phyloP scores from a whole-genome alignment of 2,888 invertebrate genomes.

The Agonum fuliginosum region DNA sequence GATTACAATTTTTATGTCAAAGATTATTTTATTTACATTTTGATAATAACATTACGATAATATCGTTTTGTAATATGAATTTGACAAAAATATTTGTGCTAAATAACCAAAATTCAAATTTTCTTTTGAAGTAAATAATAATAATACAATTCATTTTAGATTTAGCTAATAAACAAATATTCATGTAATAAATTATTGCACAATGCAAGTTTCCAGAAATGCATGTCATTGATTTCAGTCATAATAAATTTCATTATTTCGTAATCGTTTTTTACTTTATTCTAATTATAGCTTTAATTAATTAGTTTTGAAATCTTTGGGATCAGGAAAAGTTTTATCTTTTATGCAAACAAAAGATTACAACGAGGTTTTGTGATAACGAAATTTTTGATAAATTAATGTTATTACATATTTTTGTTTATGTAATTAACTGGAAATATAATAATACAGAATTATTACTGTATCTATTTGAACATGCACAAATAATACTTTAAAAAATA shows the following conservation, averaged over 20 bases:
- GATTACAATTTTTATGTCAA: background rate
- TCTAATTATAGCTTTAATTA: background rate
- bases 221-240: conserved; percentile 2
- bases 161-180: too few species aligned
- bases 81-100: too few species aligned
- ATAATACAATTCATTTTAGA: too few species aligned
- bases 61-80: too few species aligned
- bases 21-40: background rate
- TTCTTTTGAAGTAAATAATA: too few species aligned
- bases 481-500: too few species aligned
- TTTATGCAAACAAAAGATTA: background rate
- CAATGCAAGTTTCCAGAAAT: too few species aligned
- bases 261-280: background rate
- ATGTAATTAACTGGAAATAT: too few species aligned
- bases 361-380: background rate
- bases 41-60: conserved; percentile 1
- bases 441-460: too few species aligned
- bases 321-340: background rate
- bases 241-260: background rate
- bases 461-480: too few species aligned
- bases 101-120: too few species aligned
- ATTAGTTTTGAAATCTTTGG: background rate
- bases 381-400: background rate
- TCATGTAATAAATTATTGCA: too few species aligned
- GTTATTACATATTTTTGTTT: background rate